A percentile compares a stretch with the other conserved stretches of the same genome.
phyloP scores from a whole-genome alignment of 2,113 vertebrate species.

The Stictonetta naevosa region DNA sequence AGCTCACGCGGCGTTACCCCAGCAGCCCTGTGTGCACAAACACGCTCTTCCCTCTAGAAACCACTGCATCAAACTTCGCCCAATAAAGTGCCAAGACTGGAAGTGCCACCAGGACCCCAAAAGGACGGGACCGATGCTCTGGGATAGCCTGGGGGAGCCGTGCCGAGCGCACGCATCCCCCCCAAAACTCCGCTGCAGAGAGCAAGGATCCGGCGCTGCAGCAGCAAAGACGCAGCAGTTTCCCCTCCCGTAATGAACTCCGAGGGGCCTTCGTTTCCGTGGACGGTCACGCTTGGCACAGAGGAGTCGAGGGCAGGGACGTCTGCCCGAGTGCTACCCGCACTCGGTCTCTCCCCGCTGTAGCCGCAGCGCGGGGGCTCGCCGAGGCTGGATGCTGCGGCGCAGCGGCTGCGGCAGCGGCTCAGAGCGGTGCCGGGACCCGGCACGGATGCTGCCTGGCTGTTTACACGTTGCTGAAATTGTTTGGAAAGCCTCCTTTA shows the following conservation, averaged over 20 bases:
- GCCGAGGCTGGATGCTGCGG: not conserved
- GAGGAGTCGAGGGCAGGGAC: not conserved
- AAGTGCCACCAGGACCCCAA: not conserved
- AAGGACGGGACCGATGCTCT: not conserved
- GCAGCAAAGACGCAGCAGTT: not conserved
- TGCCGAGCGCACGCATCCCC: accelerated
- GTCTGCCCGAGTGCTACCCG: not conserved
- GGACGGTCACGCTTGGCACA: not conserved
- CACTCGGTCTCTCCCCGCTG: not conserved
- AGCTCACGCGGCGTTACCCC: not conserved
- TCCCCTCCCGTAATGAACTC: not conserved
- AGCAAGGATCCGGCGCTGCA: not conserved
- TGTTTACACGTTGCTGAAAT: not conserved
- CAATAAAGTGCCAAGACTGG: accelerated
- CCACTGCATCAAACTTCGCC: not conserved
- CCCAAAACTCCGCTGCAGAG: not conserved
- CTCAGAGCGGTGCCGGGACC: not conserved
- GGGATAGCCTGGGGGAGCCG: not conserved
- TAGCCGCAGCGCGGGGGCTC: not conserved
- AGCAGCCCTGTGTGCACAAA: not conserved
- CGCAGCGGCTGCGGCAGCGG: not conserved
- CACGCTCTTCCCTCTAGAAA: not conserved
- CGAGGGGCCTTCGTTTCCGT: not conserved
- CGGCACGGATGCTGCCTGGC: not conserved
- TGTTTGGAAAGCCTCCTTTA: not conserved